These are phyloP conservation scores for Antrozous pallidus DNA, from an alignment of 2,797 vertebrate genomes.

Conservation along the genomic window DNA sequence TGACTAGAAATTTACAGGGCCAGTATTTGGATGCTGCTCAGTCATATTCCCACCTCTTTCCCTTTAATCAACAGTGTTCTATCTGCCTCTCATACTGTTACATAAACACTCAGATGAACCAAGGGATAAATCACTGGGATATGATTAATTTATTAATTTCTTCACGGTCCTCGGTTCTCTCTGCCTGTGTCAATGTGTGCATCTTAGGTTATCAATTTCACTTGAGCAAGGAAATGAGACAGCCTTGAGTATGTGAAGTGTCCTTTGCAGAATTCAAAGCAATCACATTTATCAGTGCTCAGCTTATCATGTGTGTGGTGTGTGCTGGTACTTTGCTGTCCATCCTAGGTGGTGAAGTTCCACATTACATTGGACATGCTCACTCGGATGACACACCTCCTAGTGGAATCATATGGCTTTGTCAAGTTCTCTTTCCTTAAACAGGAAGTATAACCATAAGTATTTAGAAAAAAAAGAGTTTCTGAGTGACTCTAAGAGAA, in stretches of 20 bases:
- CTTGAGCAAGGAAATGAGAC: constrained; percentile 48
- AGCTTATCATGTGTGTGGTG: not conserved
- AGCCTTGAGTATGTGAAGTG: constrained; percentile 34
- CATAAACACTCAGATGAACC: constrained; percentile 44
- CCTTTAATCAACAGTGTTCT: not conserved
- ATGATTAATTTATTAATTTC: constrained; percentile 65
- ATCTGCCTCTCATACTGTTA: not conserved
- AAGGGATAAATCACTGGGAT: constrained; percentile 40
- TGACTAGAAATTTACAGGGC: not conserved
- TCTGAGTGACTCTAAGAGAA: not conserved
- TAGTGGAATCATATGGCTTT: constrained; percentile 2
- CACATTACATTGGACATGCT: not conserved
- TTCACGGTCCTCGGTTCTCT: constrained; percentile 26
- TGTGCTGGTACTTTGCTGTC: not conserved
- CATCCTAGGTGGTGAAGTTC: not conserved
- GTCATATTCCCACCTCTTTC: not conserved
- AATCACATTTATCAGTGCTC: constrained; percentile 4
- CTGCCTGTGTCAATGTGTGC: not conserved
- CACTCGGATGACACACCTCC: constrained; percentile 10
- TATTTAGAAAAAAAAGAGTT: not conserved
- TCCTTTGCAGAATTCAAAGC: constrained; percentile 47
- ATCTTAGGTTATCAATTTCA: constrained; percentile 60
- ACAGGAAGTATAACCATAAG: not conserved
- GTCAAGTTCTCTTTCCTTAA: constrained; percentile 29
- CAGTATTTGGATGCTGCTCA: not conserved